Evolutionary conservation across 1,140 invertebrate genomes (phyloP).

Genomic region (Bombus soroeensis): DNA sequence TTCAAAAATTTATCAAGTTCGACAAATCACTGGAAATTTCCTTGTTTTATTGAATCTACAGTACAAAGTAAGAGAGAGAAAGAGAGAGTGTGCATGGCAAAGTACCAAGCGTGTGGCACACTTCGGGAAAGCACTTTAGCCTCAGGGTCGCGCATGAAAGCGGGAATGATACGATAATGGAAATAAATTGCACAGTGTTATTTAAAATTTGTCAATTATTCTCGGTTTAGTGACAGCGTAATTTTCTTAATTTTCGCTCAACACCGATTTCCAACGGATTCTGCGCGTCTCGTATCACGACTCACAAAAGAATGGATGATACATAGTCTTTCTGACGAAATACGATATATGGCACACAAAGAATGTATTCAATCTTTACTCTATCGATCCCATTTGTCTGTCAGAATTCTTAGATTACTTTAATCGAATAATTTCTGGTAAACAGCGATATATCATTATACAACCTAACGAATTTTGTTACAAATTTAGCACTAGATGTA

Average conservation of each 20-base stretch:
- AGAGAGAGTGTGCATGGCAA: not conserved
- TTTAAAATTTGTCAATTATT: not conserved
- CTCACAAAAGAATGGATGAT: not conserved
- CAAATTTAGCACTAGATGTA: not conserved
- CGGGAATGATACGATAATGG: slow-evolving; percentile 18
- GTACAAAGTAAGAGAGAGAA: not conserved
- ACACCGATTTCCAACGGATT: slow-evolving; percentile 6
- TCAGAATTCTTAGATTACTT: not conserved
- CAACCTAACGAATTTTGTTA: not conserved
- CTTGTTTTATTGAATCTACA: slow-evolving; percentile 5
- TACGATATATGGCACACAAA: slow-evolving; percentile 9
- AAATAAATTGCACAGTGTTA: slow-evolving; percentile 26
- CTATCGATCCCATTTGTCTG: not conserved
- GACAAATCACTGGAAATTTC: not conserved
- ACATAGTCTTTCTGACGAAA: slow-evolving; percentile 11
- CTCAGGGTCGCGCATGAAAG: slow-evolving; percentile 34
- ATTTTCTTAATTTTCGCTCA: not conserved
- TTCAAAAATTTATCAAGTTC: not conserved
- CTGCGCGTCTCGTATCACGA: slow-evolving; percentile 2
- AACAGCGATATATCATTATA: not conserved
- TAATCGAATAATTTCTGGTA: not conserved
- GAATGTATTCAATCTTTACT: slow-evolving; percentile 10
- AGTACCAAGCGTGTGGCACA: slow-evolving; percentile 46
- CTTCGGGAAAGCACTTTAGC: slow-evolving; percentile 38
- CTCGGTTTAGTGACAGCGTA: not conserved